Percentiles rank a stretch among this genome's conserved stretches.
Evolutionary conservation across 2,888 invertebrate species (phyloP).

Genomic region (Luperina testacea): DNA sequence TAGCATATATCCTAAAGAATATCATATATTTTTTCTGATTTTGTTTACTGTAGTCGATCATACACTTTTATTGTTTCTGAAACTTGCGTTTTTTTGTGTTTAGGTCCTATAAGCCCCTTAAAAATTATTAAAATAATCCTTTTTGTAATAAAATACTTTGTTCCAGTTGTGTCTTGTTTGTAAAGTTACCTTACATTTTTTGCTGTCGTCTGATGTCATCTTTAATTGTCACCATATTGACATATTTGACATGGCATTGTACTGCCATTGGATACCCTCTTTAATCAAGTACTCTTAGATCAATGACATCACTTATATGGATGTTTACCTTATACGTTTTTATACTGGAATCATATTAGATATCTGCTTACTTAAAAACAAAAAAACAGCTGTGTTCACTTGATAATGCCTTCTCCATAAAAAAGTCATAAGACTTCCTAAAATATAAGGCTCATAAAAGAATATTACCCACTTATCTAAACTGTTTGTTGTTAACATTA

Average conservation of each 20-base stretch:
- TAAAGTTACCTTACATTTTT: constrained; percentile 16
- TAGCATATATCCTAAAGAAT: too few species aligned
- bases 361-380: constrained; percentile 4
- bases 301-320: constrained; percentile 51
- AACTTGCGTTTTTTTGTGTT: too few species aligned
- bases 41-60: too few species aligned
- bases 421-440: constrained; percentile 24
- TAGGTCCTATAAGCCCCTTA: background rate
- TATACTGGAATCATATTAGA: constrained; percentile 5
- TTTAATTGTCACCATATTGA: constrained; percentile 16
- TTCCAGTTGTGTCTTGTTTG: constrained; percentile 13
- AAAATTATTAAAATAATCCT: constrained; percentile 24
- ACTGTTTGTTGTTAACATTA: constrained; percentile 40
- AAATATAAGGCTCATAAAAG: constrained; percentile 10
- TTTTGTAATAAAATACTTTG: constrained; percentile 43
- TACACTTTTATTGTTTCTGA: too few species aligned
- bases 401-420: constrained; percentile 1
- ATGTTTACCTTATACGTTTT: constrained; percentile 42
- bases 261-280: constrained; percentile 28
- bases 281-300: constrained; percentile 36
- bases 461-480: constrained; percentile 28
- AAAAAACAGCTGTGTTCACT: constrained; percentile 9
- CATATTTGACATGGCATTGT: constrained; percentile 41
- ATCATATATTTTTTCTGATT: too few species aligned
- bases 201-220: constrained; percentile 47